A percentile compares a stretch with the other conserved stretches of the same genome.
Evolutionary conservation across 2,113 vertebrate genomes (phyloP).

Genomic region (Bos indicus): DNA sequence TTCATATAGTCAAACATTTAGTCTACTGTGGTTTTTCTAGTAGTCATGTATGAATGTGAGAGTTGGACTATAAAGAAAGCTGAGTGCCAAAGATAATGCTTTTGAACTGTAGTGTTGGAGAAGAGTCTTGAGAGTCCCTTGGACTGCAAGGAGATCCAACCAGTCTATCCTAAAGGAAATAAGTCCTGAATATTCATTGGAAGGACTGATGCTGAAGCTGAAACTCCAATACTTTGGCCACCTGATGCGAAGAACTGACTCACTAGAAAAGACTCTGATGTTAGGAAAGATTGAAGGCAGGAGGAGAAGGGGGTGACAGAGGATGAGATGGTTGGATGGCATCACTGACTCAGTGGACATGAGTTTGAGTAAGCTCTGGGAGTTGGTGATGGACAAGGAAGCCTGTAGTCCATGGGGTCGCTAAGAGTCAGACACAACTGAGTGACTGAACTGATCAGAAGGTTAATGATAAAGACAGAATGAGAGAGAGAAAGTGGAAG

Average conservation of each 20-base stretch:
- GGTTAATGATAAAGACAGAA: background rate
- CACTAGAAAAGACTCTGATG: background rate
- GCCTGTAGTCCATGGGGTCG: background rate
- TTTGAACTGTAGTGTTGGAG: background rate
- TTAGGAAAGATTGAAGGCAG: background rate
- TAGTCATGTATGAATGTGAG: background rate
- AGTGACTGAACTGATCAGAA: background rate
- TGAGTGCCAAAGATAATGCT: background rate
- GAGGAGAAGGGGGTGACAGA: background rate
- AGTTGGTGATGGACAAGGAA: background rate
- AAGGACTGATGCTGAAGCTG: background rate
- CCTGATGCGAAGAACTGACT: accelerated
- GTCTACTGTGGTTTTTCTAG: background rate
- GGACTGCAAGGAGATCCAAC: background rate
- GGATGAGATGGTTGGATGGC: background rate
- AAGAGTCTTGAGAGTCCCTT: background rate
- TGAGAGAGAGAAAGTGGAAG: background rate
- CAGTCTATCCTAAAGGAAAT: background rate
- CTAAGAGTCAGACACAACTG: accelerated
- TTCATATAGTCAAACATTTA: background rate
- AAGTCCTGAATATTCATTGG: background rate
- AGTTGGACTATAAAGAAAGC: background rate
- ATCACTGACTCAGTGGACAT: background rate
- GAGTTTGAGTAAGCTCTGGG: background rate
- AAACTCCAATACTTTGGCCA: background rate